Evolutionary conservation across 2,888 invertebrate genomes (phyloP).

Genomic region (Eurytoma californica): DNA sequence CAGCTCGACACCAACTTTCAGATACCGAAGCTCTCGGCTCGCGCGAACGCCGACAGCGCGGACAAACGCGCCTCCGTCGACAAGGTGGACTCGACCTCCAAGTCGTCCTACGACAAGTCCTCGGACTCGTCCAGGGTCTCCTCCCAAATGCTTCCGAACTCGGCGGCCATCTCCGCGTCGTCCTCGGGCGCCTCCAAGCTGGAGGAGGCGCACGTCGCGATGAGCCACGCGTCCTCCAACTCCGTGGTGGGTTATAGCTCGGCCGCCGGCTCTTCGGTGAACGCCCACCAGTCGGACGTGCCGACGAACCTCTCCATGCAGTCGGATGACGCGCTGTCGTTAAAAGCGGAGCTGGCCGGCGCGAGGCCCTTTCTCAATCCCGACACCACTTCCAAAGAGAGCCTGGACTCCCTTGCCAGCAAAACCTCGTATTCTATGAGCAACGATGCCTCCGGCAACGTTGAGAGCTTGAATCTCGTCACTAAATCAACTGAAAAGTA

Average conservation of each 20-base stretch:
- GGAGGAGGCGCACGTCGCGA: conserved; percentile 45
- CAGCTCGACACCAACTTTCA: conserved; percentile 89
- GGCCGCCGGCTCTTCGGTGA: conserved; percentile 49
- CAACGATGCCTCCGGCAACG: conserved; percentile 43
- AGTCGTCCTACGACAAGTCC: conserved; percentile 56
- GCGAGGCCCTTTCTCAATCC: conserved; percentile 39
- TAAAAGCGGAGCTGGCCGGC: conserved; percentile 46
- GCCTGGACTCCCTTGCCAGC: conserved; percentile 54
- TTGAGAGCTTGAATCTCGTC: conserved; percentile 75
- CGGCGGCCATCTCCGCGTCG: conserved; percentile 57
- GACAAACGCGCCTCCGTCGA: conserved; percentile 63
- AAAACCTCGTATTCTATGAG: conserved; percentile 46
- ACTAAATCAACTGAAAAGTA: conserved; percentile 75
- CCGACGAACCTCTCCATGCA: conserved; percentile 72
- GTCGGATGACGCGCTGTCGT: conserved; percentile 57
- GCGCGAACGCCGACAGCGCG: conserved; percentile 68
- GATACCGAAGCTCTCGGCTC: conserved; percentile 87
- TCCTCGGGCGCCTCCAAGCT: conserved; percentile 58
- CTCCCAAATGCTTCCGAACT: conserved; percentile 42
- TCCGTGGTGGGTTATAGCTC: conserved; percentile 37
- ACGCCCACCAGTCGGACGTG: conserved; percentile 65
- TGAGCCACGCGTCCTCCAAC: conserved; percentile 54
- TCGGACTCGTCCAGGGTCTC: conserved; percentile 41
- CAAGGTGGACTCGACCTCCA: conserved; percentile 55
- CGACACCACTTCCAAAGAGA: conserved; percentile 59